phyloP scores from a whole-genome alignment of 2,888 invertebrate genomes.

The Cerastoderma edule region DNA sequence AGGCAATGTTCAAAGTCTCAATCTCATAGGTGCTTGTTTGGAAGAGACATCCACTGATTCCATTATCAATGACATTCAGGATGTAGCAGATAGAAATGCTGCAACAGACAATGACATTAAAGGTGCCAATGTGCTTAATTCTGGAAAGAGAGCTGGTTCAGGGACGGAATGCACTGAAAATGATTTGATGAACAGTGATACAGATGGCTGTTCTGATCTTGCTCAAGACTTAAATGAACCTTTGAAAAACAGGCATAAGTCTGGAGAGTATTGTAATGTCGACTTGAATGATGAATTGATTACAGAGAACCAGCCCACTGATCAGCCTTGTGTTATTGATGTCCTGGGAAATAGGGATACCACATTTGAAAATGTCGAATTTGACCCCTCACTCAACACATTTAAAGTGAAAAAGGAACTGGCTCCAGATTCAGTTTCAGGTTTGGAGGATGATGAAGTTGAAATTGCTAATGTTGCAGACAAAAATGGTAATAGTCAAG shows the following conservation, averaged over 20 bases:
- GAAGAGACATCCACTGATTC: too few species aligned
- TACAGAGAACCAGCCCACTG: constrained; percentile 2
- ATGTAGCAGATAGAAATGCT: too few species aligned
- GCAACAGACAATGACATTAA: too few species aligned
- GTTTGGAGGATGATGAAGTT: neutral
- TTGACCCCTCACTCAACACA: constrained; percentile 27
- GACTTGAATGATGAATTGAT: constrained; percentile 6
- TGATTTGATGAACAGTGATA: too few species aligned
- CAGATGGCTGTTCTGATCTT: too few species aligned
- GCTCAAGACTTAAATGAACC: too few species aligned
- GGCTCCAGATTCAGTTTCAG: neutral
- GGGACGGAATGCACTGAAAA: too few species aligned
- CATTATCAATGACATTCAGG: too few species aligned
- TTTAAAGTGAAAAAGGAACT: constrained; percentile 18
- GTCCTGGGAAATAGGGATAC: constrained; percentile 17
- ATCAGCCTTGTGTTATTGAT: neutral
- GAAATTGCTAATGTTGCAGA: neutral
- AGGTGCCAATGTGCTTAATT: too few species aligned
- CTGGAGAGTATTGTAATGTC: constrained; percentile 16
- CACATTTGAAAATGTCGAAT: constrained; percentile 41
- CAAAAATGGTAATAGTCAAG: neutral
- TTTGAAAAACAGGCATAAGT: constrained; percentile 18
- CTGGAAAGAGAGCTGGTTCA: too few species aligned
- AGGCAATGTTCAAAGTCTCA: too few species aligned
- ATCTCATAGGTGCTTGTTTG: too few species aligned